A percentile compares a stretch with the other conserved stretches of the same genome.
These are phyloP conservation scores for Tenthredo distinguenda DNA, from an alignment of 2,888 invertebrate genomes.

Conservation along the genomic window DNA sequence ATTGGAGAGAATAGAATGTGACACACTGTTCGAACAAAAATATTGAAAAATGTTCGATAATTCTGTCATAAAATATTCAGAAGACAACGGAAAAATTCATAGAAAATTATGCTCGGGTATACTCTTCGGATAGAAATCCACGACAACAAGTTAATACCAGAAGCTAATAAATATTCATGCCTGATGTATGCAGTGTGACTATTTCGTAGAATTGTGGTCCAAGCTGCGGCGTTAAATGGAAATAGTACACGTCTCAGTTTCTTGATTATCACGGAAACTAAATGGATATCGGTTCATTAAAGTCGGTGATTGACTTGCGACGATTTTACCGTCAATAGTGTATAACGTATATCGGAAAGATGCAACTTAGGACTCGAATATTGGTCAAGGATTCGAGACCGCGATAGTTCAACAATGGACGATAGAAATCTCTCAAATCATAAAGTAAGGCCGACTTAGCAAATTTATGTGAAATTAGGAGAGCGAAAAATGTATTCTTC, in stretches of 20 bases:
- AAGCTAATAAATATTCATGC: constrained; percentile 22
- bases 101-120: not conserved
- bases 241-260: constrained; percentile 29
- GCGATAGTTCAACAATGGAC: not conserved
- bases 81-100: not conserved
- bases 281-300: constrained; percentile 21
- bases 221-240: not conserved
- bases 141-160: not conserved
- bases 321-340: constrained; percentile 9
- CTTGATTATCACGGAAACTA: constrained; percentile 13
- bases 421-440: not conserved
- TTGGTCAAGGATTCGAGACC: constrained; percentile 23
- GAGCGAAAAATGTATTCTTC: not conserved
- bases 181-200: not conserved
- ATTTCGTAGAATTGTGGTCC: constrained; percentile 14
- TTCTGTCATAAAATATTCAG: not conserved
- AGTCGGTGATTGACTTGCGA: not conserved
- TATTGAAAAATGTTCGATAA: not conserved
- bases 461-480: not conserved
- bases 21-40: not conserved
- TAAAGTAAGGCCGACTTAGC: not conserved
- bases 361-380: not conserved
- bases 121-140: not conserved
- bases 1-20: not conserved
- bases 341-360: not conserved